A percentile compares a stretch with the other conserved stretches of the same genome.
Evolutionary conservation across 2,797 vertebrate genomes (phyloP).

Genomic region (Pseudopleuronectes americanus): DNA sequence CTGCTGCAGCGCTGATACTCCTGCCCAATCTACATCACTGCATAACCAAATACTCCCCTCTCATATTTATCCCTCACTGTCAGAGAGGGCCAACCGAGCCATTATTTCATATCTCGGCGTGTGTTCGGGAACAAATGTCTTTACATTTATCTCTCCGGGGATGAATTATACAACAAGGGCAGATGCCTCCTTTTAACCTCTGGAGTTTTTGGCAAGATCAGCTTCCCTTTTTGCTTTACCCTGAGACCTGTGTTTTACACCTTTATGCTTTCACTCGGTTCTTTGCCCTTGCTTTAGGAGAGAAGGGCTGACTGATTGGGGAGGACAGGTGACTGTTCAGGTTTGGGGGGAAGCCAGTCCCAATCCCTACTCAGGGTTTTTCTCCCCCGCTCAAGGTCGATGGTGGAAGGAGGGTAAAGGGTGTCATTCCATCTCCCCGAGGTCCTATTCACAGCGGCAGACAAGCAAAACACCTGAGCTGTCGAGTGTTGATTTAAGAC

Average conservation of each 20-base stretch:
- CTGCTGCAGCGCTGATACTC: neutral
- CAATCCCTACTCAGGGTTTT: slow-evolving; percentile 52
- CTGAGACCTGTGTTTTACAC: slow-evolving; percentile 41
- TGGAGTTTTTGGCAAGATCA: slow-evolving; percentile 23
- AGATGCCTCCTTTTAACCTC: slow-evolving; percentile 25
- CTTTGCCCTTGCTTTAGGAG: slow-evolving; percentile 61
- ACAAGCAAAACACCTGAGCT: slow-evolving; percentile 66
- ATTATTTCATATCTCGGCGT: slow-evolving; percentile 17
- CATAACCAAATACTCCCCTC: slow-evolving; percentile 7
- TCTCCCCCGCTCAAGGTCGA: slow-evolving; percentile 68
- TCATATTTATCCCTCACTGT: slow-evolving; percentile 10
- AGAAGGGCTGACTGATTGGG: slow-evolving; percentile 69
- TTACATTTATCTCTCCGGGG: slow-evolving; percentile 24
- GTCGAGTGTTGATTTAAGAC: slow-evolving; percentile 57
- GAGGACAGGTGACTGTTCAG: slow-evolving; percentile 76
- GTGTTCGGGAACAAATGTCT: slow-evolving; percentile 16
- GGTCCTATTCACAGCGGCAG: slow-evolving; percentile 68
- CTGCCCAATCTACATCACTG: slow-evolving; percentile 9
- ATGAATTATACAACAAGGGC: slow-evolving; percentile 9
- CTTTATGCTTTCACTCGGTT: slow-evolving; percentile 26
- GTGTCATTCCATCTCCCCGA: slow-evolving; percentile 63
- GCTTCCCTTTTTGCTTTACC: slow-evolving; percentile 42
- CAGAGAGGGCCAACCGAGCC: neutral
- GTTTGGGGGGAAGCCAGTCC: slow-evolving; percentile 70
- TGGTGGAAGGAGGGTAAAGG: slow-evolving; percentile 50